phyloP scores from a whole-genome alignment of 2,113 vertebrate genomes.

The Cinclus cinclus region DNA sequence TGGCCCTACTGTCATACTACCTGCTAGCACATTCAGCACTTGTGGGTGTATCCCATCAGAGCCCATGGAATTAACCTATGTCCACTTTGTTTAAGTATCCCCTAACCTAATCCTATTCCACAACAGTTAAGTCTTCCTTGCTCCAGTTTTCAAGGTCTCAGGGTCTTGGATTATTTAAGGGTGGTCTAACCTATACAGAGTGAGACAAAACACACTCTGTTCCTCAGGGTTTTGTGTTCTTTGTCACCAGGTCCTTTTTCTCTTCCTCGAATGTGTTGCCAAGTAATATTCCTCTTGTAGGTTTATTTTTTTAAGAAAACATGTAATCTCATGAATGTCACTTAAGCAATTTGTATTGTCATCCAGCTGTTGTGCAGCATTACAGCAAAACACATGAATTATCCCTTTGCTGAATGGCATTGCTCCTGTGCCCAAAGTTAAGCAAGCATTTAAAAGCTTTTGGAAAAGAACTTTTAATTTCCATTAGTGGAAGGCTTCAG shows the following conservation, averaged over 20 bases:
- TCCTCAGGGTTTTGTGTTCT: neutral
- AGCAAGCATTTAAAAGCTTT: neutral
- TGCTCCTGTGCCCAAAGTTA: neutral
- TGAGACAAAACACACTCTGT: neutral
- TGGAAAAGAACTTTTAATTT: conserved; percentile 1
- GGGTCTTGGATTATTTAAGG: neutral
- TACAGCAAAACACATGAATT: neutral
- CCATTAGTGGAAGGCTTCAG: neutral
- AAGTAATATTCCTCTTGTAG: neutral
- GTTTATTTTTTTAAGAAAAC: neutral
- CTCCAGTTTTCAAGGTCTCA: neutral
- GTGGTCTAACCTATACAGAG: rapidly evolving
- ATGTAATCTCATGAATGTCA: neutral
- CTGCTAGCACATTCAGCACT: neutral
- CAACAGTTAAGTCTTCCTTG: neutral
- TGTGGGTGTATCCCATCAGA: neutral
- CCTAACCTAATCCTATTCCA: neutral
- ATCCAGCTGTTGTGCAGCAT: neutral
- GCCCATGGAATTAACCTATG: neutral
- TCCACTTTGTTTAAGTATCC: neutral
- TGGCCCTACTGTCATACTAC: neutral
- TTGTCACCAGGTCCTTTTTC: neutral
- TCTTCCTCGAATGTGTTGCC: neutral
- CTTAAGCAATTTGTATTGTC: neutral
- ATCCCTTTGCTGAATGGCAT: neutral